Evolutionary conservation across 2,113 vertebrate species (phyloP).

Genomic region (Halcyon malimbica): DNA sequence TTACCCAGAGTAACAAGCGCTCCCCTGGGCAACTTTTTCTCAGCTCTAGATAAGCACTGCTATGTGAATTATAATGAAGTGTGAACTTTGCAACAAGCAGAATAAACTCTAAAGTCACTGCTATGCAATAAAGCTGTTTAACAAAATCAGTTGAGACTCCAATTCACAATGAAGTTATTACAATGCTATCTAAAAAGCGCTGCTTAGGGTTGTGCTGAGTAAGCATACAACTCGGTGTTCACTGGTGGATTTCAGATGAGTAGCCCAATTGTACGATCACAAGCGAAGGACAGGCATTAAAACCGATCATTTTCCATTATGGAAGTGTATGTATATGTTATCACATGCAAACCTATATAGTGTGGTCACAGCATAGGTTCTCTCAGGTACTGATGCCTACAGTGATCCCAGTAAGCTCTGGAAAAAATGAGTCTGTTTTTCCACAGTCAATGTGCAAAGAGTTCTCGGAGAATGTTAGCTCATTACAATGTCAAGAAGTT

Average conservation of each 20-base stretch:
- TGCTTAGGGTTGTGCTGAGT: not conserved
- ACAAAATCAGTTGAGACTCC: not conserved
- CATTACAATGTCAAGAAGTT: not conserved
- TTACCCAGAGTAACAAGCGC: constrained; percentile 29
- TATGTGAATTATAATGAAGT: constrained; percentile 13
- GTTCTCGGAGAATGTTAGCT: not conserved
- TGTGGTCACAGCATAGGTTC: not conserved
- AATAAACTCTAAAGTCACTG: not conserved
- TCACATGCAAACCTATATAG: not conserved
- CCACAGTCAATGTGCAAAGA: not conserved
- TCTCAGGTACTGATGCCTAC: not conserved
- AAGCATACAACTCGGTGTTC: not conserved
- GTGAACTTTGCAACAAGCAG: not conserved
- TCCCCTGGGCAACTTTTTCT: constrained; percentile 7
- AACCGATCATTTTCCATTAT: not conserved
- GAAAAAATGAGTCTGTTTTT: not conserved
- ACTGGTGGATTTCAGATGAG: not conserved
- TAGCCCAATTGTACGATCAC: not conserved
- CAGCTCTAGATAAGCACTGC: not conserved
- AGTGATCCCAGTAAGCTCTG: not conserved
- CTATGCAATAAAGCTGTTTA: not conserved
- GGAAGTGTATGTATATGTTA: not conserved
- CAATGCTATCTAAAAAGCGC: not conserved
- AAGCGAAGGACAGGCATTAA: not conserved
- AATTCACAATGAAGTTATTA: not conserved